These are phyloP conservation scores for Neogobius melanostomus DNA, from an alignment of 2,113 vertebrate genomes.

Conservation along the genomic window DNA sequence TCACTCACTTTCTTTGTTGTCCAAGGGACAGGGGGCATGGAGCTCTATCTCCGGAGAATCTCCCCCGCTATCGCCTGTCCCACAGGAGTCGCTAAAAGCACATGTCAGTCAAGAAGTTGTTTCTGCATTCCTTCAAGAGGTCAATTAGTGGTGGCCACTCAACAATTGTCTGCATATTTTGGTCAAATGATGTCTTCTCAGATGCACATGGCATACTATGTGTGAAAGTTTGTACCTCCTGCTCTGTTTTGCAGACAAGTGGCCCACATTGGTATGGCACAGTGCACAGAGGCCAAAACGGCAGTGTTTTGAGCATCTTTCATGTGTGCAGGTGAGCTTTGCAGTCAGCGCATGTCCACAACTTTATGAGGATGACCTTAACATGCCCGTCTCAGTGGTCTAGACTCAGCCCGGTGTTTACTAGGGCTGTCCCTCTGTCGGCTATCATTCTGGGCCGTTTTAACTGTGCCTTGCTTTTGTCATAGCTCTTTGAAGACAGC, in stretches of 20 bases:
- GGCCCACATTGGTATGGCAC: conserved; percentile 16
- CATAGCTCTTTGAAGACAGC: conserved; percentile 48
- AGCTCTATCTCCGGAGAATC: conserved; percentile 72
- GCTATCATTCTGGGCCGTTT: conserved; percentile 44
- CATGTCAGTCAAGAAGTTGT: conserved; percentile 72
- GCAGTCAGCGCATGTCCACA: conserved; percentile 38
- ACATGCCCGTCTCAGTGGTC: conserved; percentile 62
- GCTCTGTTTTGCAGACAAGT: conserved; percentile 13
- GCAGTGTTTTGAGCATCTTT: conserved; percentile 26
- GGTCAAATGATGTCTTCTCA: conserved; percentile 26
- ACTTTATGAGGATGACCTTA: conserved; percentile 68
- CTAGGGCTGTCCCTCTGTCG: conserved; percentile 47
- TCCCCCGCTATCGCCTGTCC: conserved; percentile 71
- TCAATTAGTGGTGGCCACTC: conserved; percentile 62
- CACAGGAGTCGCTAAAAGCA: conserved; percentile 74
- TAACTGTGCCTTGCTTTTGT: conserved; percentile 44
- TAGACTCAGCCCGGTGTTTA: conserved; percentile 57
- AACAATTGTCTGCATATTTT: conserved; percentile 32
- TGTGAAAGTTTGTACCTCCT: conserved; percentile 16
- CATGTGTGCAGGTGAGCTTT: conserved; percentile 58
- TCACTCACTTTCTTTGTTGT: conserved; percentile 81
- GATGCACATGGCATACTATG: background rate
- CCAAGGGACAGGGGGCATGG: conserved; percentile 67
- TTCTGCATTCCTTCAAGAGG: conserved; percentile 69
- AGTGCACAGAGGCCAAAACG: conserved; percentile 31